Conservation (phyloP, 2,113 vertebrate species). For the Ascaphus truei region DNA sequence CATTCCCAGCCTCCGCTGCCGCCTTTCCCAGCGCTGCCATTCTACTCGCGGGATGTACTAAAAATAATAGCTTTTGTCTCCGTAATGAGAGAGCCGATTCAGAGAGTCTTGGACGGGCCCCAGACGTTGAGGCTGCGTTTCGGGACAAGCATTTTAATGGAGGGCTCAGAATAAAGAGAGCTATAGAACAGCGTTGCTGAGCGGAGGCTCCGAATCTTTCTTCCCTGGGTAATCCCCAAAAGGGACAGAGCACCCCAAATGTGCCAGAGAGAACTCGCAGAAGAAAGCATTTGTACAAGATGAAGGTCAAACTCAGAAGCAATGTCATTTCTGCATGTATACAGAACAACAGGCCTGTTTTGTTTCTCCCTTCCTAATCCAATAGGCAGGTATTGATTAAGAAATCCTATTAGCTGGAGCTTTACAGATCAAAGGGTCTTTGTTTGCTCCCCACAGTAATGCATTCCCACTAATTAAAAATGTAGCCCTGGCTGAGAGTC, state of each 20-base stretch:
- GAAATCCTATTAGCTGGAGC: slow-evolving; percentile 10
- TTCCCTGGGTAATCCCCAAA: background rate
- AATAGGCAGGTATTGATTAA: background rate
- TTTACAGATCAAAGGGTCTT: slow-evolving; percentile 1
- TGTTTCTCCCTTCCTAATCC: slow-evolving; percentile 6
- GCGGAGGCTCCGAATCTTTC: background rate
- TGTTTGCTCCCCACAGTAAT: background rate
- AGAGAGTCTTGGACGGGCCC: slow-evolving; percentile 7
- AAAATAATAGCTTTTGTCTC: slow-evolving; percentile 15
- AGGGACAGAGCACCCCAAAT: background rate
- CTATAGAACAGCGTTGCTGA: background rate
- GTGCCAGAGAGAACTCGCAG: background rate
- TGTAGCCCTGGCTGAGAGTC: too few species aligned
- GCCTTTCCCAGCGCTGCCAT: background rate
- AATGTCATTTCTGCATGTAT: background rate
- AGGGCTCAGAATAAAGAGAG: slow-evolving; percentile 5
- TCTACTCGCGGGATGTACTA: background rate
- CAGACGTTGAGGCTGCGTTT: background rate
- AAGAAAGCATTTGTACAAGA: background rate
- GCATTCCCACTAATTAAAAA: too few species aligned
- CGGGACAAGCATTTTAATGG: slow-evolving; percentile 1
- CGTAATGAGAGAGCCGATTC: slow-evolving; percentile 20
- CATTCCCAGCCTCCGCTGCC: background rate
- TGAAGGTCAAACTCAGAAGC: background rate
- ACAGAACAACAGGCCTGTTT: background rate